Evolutionary conservation across 2,888 invertebrate species (phyloP), one percentile per base, ranked within the genome.

Genomic region (Drosophila merina): DNA sequence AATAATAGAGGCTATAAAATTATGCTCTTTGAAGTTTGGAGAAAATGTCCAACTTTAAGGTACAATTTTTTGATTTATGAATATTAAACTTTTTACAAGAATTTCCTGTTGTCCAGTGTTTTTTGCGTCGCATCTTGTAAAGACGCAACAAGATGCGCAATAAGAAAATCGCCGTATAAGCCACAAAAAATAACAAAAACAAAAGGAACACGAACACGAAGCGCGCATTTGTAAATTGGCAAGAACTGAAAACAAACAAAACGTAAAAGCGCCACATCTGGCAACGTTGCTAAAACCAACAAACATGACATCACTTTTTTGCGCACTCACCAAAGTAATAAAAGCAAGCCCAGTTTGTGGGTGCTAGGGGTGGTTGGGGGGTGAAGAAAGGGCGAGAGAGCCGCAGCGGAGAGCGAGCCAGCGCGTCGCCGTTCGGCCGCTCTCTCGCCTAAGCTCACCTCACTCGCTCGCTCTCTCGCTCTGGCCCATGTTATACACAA

Each of bases 301-400:
- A 84, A 84, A 86, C 80, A 89, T 88, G 88, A 88, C 88, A 88
- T 88, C 88, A 88, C 79, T 88, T 87, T 88, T 84, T 84, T 84
- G 84, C 86, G 81, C 80, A 84, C 84, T 77, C 86, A 79, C 78
- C 82, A 83, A 74, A 86, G 82, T 85, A 85, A 82, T 64, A 49
- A 62, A 33, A 62, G 40, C 40, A 12, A 14, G 40, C 36, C 10
- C n/a, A 36, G 42, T 20, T 42, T 14, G 42, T 12, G 57, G 62
- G 49, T 36, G 45, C 40, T 14, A 33, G 36, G 31, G n/a, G 42
- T 51, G 40, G 31, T 49, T 12, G 55, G 50, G 58, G 44, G 57
- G 60, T 63, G 42, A 20, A n/a, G 36, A 36, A 10, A 40, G 64
- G 57, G 45, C 8, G 8, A 52, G 71, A 47, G 54, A 60, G 64